phyloP scores from a whole-genome alignment of 2,888 invertebrate genomes.

The Bhutanitis thaidina region DNA sequence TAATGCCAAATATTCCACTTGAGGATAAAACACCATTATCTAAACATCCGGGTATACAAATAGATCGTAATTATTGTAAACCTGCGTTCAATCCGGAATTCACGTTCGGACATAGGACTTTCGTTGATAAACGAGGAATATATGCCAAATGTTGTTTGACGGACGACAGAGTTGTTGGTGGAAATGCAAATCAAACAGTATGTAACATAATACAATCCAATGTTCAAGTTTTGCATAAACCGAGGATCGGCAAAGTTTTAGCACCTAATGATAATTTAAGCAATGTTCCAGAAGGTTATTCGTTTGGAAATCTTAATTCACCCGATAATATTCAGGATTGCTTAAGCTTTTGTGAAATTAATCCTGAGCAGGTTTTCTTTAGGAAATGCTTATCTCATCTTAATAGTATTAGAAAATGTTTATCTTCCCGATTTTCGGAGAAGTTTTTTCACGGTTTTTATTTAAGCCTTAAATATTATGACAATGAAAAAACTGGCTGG shows the following conservation, averaged over 20 bases:
- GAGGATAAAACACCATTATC: conserved; percentile 47
- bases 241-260: conserved; percentile 56
- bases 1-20: conserved; percentile 55
- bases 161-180: conserved; percentile 52
- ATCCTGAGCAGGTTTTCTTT: conserved; percentile 55
- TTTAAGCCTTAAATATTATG: conserved; percentile 49
- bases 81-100: conserved; percentile 62
- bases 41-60: conserved; percentile 45
- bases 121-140: conserved; percentile 66
- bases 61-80: conserved; percentile 48
- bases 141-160: conserved; percentile 66
- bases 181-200: conserved; percentile 48
- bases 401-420: conserved; percentile 55
- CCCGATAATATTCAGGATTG: conserved; percentile 69
- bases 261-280: conserved; percentile 72
- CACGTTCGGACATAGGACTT: conserved; percentile 64
- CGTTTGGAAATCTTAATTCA: conserved; percentile 64
- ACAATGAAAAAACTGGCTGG: conserved; percentile 64
- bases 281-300: conserved; percentile 62
- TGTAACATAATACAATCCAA: conserved; percentile 63
- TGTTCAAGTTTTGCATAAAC: conserved; percentile 45
- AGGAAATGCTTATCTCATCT: conserved; percentile 65
- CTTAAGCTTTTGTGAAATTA: conserved; percentile 49
- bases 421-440: conserved; percentile 47
- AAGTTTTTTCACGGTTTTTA: conserved; percentile 52